Evolutionary conservation across 2,113 vertebrate genomes (phyloP).

Genomic region (Pygoscelis adeliae): DNA sequence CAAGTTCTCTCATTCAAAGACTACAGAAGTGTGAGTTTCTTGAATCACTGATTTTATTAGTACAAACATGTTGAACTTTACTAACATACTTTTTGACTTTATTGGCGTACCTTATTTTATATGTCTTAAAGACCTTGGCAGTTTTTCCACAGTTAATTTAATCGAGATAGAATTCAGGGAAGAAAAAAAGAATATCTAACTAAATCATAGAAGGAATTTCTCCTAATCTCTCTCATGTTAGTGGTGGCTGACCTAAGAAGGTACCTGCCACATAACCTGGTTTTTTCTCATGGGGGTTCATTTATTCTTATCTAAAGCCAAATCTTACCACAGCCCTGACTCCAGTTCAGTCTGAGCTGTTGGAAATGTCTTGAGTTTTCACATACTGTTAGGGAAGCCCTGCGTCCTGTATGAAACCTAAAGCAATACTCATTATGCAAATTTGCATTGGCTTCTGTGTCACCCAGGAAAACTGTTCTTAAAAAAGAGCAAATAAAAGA

Average conservation of each 20-base stretch:
- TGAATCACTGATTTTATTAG: conserved; percentile 68
- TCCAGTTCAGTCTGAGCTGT: neutral
- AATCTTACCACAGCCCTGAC: neutral
- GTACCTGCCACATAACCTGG: neutral
- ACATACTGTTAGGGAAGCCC: neutral
- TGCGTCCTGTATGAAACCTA: neutral
- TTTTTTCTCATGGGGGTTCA: neutral
- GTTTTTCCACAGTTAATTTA: conserved; percentile 61
- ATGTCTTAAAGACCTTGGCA: conserved; percentile 59
- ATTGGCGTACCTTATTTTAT: conserved; percentile 66
- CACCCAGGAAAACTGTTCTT: conserved; percentile 44
- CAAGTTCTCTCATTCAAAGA: conserved; percentile 63
- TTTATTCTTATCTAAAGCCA: neutral
- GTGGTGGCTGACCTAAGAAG: neutral
- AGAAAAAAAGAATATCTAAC: conserved; percentile 2
- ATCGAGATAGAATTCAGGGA: conserved; percentile 2
- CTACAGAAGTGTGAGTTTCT: conserved; percentile 67
- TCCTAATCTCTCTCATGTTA: conserved; percentile 51
- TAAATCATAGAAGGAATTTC: conserved; percentile 63
- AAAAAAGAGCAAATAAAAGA: neutral
- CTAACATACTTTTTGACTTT: conserved; percentile 70
- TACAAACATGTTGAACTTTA: conserved; percentile 67
- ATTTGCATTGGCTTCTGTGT: conserved; percentile 36
- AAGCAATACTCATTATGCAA: conserved; percentile 3
- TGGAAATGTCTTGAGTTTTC: conserved; percentile 11